These are phyloP conservation scores for Ophioninae sp. DNA, from an alignment of 2,888 invertebrate genomes.

Conservation along the genomic window DNA sequence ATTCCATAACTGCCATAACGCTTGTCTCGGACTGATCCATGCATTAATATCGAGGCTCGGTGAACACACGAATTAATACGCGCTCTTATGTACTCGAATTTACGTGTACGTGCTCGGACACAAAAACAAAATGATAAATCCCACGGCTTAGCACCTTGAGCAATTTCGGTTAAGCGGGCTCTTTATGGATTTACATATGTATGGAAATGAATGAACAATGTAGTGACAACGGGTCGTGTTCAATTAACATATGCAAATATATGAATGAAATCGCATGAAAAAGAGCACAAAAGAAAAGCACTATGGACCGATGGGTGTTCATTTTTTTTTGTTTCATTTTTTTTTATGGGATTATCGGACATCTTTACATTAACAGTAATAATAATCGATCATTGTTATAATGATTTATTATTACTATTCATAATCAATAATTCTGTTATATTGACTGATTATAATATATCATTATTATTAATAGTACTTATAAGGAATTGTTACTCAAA, in stretches of 20 bases:
- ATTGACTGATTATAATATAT: no score
- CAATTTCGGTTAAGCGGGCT: conserved; percentile 13
- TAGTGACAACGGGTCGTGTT: no score
- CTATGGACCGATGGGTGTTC: background rate
- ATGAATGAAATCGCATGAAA: background rate
- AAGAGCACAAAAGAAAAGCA: background rate
- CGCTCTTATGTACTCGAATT: no score
- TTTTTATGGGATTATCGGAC: no score
- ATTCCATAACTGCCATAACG: conserved; percentile 42
- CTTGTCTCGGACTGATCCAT: conserved; percentile 45
- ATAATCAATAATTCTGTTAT: no score
- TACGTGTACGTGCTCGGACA: background rate
- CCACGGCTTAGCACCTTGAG: conserved; percentile 14
- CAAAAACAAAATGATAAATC: conserved; percentile 26
- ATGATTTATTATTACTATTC: no score
- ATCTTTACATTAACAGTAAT: no score
- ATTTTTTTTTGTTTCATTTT: no score
- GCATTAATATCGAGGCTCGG: conserved; percentile 27
- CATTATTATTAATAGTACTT: no score
- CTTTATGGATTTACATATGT: background rate
- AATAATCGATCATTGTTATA: no score
- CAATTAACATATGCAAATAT: background rate
- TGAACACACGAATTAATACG: background rate
- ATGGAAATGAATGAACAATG: background rate
- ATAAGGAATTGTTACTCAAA: no score